Conservation (phyloP, 2,113 vertebrate genomes). For the Phainopepla nitens region DNA sequence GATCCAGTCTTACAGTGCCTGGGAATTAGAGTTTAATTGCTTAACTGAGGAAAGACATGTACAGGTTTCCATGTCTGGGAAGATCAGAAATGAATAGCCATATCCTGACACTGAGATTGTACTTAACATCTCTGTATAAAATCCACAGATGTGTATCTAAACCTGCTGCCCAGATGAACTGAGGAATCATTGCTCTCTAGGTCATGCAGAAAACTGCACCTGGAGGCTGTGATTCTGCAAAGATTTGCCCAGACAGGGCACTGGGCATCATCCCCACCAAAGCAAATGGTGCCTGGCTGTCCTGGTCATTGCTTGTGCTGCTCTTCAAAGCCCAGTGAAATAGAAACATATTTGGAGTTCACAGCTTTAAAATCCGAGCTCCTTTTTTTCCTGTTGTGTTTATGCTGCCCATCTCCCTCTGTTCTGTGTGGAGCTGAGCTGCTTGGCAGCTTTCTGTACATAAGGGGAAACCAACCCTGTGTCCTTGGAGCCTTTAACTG, state of each 20-base stretch:
- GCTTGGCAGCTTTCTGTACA: neutral
- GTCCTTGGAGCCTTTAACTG: neutral
- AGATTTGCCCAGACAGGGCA: neutral
- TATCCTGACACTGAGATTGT: conserved; percentile 5
- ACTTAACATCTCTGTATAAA: neutral
- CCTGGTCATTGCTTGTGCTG: neutral
- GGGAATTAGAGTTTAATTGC: neutral
- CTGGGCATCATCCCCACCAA: neutral
- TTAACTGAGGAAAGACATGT: neutral
- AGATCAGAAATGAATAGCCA: neutral
- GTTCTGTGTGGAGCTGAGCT: neutral
- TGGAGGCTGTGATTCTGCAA: neutral
- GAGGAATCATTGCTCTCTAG: neutral
- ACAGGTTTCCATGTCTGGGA: neutral
- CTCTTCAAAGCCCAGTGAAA: neutral
- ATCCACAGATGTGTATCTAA: neutral
- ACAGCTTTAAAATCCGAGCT: neutral
- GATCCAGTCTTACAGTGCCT: neutral
- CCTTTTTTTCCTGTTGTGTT: neutral
- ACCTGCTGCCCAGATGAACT: neutral
- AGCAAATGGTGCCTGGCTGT: neutral
- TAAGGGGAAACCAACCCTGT: neutral
- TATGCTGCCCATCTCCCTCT: neutral
- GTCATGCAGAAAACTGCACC: neutral
- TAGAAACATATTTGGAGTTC: neutral